Evolutionary conservation across 2,888 invertebrate genomes (phyloP).

Genomic region (Dryococelus australis): DNA sequence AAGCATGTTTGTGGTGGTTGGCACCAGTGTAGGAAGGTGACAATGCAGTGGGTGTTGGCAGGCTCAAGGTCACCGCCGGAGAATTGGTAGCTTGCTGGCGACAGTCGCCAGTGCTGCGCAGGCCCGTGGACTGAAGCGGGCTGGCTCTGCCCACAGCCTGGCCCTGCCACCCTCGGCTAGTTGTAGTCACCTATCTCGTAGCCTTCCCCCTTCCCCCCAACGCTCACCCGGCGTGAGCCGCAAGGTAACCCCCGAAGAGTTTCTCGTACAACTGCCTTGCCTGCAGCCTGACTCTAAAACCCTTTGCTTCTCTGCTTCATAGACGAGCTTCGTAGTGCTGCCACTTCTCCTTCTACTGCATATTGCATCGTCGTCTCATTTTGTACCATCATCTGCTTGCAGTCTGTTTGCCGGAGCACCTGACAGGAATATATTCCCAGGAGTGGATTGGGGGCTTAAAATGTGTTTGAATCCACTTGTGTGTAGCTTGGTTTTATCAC

Average conservation of each 20-base stretch:
- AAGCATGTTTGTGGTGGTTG: slow-evolving; percentile 4
- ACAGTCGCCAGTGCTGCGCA: slow-evolving; percentile 51
- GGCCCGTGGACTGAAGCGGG: slow-evolving; percentile 69
- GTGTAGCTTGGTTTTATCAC: background rate
- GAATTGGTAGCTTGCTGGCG: slow-evolving; percentile 59
- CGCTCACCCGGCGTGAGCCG: slow-evolving; percentile 58
- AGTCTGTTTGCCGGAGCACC: background rate
- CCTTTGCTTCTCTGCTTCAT: slow-evolving; percentile 9
- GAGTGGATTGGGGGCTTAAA: background rate
- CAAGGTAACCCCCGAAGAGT: slow-evolving; percentile 56
- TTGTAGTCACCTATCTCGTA: slow-evolving; percentile 49
- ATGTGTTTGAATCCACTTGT: background rate
- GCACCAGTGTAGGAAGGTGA: slow-evolving; percentile 44
- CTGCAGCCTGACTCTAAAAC: slow-evolving; percentile 16
- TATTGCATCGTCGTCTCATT: background rate
- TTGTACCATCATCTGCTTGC: background rate
- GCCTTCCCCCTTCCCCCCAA: slow-evolving; percentile 55
- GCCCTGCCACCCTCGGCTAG: slow-evolving; percentile 62
- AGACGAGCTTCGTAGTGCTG: background rate
- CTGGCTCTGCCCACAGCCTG: slow-evolving; percentile 74
- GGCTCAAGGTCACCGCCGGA: slow-evolving; percentile 47
- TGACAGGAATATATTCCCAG: background rate
- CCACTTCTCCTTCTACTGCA: slow-evolving; percentile 1
- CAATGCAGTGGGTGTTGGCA: slow-evolving; percentile 33
- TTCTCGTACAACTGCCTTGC: slow-evolving; percentile 21